Evolutionary conservation across 2,113 vertebrate species (phyloP).

Genomic region (Suricata suricatta): DNA sequence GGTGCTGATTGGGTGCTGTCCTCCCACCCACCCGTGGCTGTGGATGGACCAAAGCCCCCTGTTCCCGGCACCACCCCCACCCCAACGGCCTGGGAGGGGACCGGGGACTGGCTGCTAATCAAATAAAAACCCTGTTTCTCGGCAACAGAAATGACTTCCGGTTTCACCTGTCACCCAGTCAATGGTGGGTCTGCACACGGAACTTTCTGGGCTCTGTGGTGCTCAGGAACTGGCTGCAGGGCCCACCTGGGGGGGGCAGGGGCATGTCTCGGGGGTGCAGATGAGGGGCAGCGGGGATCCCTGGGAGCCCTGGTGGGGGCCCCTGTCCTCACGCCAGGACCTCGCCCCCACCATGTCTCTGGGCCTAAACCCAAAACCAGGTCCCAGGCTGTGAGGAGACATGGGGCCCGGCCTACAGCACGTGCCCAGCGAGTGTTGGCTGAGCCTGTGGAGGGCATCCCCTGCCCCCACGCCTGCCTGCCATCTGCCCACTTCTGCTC

Average conservation of each 20-base stretch:
- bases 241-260: fast-evolving
- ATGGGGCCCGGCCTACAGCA: background rate
- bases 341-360: background rate
- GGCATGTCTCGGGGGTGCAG: background rate
- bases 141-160: background rate
- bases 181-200: fast-evolving
- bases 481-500: background rate
- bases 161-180: constrained; percentile 20
- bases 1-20: background rate
- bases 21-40: background rate
- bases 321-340: background rate
- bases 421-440: fast-evolving
- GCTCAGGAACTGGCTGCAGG: background rate
- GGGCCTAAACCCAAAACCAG: fast-evolving
- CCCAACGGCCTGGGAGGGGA: background rate
- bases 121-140: constrained; percentile 28
- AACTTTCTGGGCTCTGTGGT: background rate
- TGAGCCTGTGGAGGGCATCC: fast-evolving
- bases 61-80: fast-evolving
- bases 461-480: fast-evolving
- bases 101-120: background rate
- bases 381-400: fast-evolving
- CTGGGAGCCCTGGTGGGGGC: fast-evolving
- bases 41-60: fast-evolving
- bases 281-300: background rate